Percentiles rank a stretch among this genome's conserved stretches.
These are phyloP conservation scores for Frieseomelitta varia DNA, from an alignment of 1,140 invertebrate genomes.

Conservation along the genomic window DNA sequence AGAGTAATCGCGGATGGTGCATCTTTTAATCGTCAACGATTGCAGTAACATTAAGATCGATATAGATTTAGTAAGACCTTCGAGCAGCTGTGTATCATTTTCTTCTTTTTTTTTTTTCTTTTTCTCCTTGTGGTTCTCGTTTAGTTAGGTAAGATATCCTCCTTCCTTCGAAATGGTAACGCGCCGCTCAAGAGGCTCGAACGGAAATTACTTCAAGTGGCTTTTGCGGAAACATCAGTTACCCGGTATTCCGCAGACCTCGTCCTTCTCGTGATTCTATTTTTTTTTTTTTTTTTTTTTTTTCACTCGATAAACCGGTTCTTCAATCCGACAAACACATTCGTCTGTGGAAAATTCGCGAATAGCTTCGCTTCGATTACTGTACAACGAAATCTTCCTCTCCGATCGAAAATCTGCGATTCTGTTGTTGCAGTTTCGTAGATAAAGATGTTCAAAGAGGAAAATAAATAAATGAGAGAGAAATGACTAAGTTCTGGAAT, in stretches of 20 bases:
- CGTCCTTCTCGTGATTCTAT: constrained; percentile 32
- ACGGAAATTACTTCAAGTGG: constrained; percentile 74
- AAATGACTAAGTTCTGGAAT: background rate
- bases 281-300: constrained; percentile 1
- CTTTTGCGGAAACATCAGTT: constrained; percentile 67
- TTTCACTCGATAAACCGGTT: background rate
- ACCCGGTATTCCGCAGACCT: constrained; percentile 45
- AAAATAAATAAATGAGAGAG: constrained; percentile 28
- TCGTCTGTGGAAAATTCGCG: background rate
- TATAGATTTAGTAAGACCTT: constrained; percentile 31
- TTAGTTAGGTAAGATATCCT: constrained; percentile 61
- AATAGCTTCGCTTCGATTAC: background rate
- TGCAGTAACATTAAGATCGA: constrained; percentile 38
- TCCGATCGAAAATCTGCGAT: background rate
- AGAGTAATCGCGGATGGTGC: constrained; percentile 4
- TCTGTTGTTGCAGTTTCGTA: background rate
- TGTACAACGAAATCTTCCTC: no score
- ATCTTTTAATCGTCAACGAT: constrained; percentile 6
- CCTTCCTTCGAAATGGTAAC: constrained; percentile 54
- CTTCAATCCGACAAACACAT: background rate
- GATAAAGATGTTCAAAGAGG: background rate
- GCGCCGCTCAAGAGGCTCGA: constrained; percentile 56
- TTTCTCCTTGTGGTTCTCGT: constrained; percentile 14
- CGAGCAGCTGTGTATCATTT: constrained; percentile 64
- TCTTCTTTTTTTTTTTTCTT: background rate